Conservation (phyloP, 1,140 invertebrate genomes). For the Drosophila santomea region DNA sequence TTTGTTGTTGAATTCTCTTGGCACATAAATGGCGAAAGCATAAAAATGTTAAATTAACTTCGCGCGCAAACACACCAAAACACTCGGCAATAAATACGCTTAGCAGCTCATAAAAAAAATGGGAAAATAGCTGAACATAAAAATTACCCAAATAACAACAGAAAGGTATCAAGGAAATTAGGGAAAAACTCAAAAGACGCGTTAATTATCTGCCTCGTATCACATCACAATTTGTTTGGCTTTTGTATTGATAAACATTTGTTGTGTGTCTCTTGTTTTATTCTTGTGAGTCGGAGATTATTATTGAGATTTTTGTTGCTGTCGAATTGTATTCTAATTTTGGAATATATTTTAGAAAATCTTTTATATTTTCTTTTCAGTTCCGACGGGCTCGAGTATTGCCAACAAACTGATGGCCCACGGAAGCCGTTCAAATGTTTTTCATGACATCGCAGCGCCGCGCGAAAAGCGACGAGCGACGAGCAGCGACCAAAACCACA, state of each 20-base stretch:
- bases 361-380: slow-evolving; percentile 7
- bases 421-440: slow-evolving; percentile 78
- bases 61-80: slow-evolving; percentile 20
- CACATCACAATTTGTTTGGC: slow-evolving; percentile 63
- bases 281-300: neutral
- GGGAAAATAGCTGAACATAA: slow-evolving; percentile 19
- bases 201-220: slow-evolving; percentile 59
- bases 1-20: slow-evolving; percentile 35
- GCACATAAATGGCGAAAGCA: slow-evolving; percentile 61
- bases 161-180: slow-evolving; percentile 7
- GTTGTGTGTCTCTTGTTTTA: slow-evolving; percentile 10
- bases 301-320: neutral
- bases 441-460: slow-evolving; percentile 64
- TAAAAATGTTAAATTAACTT: slow-evolving; percentile 54
- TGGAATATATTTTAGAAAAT: neutral
- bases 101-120: slow-evolving; percentile 70
- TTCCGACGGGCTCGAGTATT: slow-evolving; percentile 73
- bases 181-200: slow-evolving; percentile 63
- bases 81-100: slow-evolving; percentile 41
- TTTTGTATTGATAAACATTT: slow-evolving; percentile 29
- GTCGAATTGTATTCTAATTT: slow-evolving; percentile 2
- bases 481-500: slow-evolving; percentile 40
- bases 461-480: slow-evolving; percentile 25
- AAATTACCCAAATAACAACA: slow-evolving; percentile 57
- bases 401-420: slow-evolving; percentile 82